Base-by-base conservation (phyloP, 2,113 vertebrate species). In the Pogona vitticeps region DNA sequence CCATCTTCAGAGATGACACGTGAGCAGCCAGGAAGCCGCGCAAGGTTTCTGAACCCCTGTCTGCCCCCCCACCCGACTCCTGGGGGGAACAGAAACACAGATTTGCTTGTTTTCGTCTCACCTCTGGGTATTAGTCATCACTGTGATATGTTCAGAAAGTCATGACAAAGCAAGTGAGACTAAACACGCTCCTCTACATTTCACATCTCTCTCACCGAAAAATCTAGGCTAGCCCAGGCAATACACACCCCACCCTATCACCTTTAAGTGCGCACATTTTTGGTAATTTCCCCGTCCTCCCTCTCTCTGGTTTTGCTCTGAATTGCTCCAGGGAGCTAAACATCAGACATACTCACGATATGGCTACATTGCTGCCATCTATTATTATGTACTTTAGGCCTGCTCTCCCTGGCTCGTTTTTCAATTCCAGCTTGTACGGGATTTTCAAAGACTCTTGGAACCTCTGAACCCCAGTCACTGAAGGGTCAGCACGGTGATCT, bases 291-390 rank as follows among this genome's bases (percentile, higher is more conserved):
- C 77, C 42, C 15, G 6, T 70, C 68, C 9, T 13, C n/a, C 40
- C 56, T 12, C 38, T 10, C 13, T 1, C 23, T 8, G 0, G 9
- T 13, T 75, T 84, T 0, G 58, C 12, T 9, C 83, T 38, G 15
- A 84, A 86, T 33, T 2, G 46, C 26, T 36, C 0, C 76, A 2
- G 42, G 15, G 65, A 85, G 61, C 76, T 10, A 28, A 58, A n/a
- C 2, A 7, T 59, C 12, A 84, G 68, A 2, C 71, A 71, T 87
- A 99, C 99, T 99, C 94, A 99, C 99, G 97, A 95, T 94, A 99
- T 98, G 0, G 98, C 98, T 89, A 99, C 98, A 61, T 99, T 99
- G 96, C 98, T 99, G 88, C 98, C 99, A 36, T 99, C 98, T 76
- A 99, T 99, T 91, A 99, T 97, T 36, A 99, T 95, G 85, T 99